Evolutionary conservation across 2,113 vertebrate species (phyloP), one percentile per base, ranked within the genome.

Genomic region (Todiramphus chloris): DNA sequence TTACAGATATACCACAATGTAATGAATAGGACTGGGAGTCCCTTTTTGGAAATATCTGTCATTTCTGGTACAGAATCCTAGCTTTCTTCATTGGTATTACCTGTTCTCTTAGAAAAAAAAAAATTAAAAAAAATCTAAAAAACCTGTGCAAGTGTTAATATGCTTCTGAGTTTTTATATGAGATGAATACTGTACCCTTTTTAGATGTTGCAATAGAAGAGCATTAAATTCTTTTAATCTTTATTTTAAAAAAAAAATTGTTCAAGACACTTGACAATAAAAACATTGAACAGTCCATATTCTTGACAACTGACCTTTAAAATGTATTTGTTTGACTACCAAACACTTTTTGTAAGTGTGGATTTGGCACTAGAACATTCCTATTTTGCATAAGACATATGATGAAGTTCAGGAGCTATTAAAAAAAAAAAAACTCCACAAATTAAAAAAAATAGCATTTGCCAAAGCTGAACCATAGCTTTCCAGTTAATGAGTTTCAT

Each of bases 221-320:
- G 21, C 20, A 46, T 10, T 62, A 23, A 25, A 44, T n/a, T 79
- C 30, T 78, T 85, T 92, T 83, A 28, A n/a, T 80, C 72, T 89
- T 91, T 70, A 41, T 41, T 39, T 39, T 10, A 39, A 41, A 8
- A 59, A 92, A 88, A 73, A 72, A 74, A 85, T n/a, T 60, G 31
- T 83, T 95, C 67, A 39, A 63, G 37, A 68, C 28, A 1, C 37
- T 83, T 69, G 75, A 90, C 55, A 83, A 79, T 15, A 62, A 79
- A 85, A 76, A 73, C 2, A 0, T 72, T 86, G 83, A 51, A 50
- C n/a, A 73, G 41, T 31, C 79, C 81, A 43, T 72, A 44, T 89
- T 94, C 41, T 53, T 91, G 53, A 41, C 76, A 83, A 27, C 18
- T 94, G 94, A 97, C 92, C 89, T 97, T 97, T 93, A 83, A 63